Base-by-base conservation (phyloP, 2,113 vertebrate species). In the Pipra filicauda region DNA sequence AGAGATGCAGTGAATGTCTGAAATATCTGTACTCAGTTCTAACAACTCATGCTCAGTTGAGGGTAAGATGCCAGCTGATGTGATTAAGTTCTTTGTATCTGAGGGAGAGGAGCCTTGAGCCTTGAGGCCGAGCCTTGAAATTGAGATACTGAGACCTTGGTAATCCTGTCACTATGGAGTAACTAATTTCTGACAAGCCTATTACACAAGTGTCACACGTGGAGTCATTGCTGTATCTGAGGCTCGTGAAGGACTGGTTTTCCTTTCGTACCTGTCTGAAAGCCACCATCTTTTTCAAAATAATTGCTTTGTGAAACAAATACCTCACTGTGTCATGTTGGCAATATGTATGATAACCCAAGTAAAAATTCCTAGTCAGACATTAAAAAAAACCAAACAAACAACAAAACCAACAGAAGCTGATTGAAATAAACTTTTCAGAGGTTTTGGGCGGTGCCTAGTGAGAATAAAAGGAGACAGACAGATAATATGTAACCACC, bases 121-220 rank as follows among this genome's bases (percentile, higher is more conserved):
- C 23, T 27, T 27, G 12, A 61, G 64, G 9, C 4, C 1, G 18
- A 41, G 28, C 10, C 35, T 64, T 54, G 26, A 49, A 72, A 41
- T 3, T 51, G 51, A 61, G 26, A 43, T 67, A 64, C 0, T 55
- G 52, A 88, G 49, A 85, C 37, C 16, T 72, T 89, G 49, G 27
- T 89, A 72, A 71, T 67, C 39, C 16, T 67, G 31, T 78, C 43
- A 7, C 35, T 70, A 1, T 21, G 5, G 55, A 77, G 24, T 71
- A 59, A 33, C 24, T 49, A 4, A 48, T 59, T 91, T 71, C 51
- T 30, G 8, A 24, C 30, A n/a, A 77, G 14, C 14, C 11, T 43
- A 30, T 15, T 85, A 6, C 8, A 4, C 13, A 49, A 16, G 3
- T 30, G 24, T 72, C 11, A 19, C 5, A 1, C 0, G 0, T 31